A percentile compares a stretch with the other conserved stretches of the same genome.
phyloP scores from a whole-genome alignment of 1,140 invertebrate species.

The Neocloeon triangulifer region DNA sequence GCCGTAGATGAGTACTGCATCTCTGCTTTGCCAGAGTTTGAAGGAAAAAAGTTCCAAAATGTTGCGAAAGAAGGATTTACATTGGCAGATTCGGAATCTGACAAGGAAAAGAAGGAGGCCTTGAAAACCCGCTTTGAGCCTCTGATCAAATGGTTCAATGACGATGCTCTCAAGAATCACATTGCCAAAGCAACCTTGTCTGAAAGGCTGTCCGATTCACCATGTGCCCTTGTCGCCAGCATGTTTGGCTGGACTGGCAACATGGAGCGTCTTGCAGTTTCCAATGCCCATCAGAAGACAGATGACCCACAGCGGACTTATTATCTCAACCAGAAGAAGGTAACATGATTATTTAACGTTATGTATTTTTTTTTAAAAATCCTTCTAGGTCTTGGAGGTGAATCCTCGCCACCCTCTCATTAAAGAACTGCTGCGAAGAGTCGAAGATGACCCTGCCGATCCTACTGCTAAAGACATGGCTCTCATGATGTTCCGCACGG shows the following conservation, averaged over 20 bases:
- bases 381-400: constrained; percentile 89
- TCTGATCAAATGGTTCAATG: constrained; percentile 73
- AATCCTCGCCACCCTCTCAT: constrained; percentile 94
- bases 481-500: constrained; percentile 77
- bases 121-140: constrained; percentile 71
- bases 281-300: constrained; percentile 91
- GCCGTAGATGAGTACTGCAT: constrained; percentile 98
- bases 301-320: constrained; percentile 80
- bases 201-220: constrained; percentile 74
- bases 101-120: constrained; percentile 62
- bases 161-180: constrained; percentile 64
- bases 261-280: constrained; percentile 91
- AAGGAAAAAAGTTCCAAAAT: constrained; percentile 99
- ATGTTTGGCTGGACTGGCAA: constrained; percentile 98
- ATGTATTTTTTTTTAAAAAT: no score
- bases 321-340: constrained; percentile 92
- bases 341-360: no score
- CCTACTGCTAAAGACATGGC: constrained; percentile 68
- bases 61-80: constrained; percentile 95
- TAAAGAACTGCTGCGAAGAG: constrained; percentile 64
- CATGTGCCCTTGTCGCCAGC: constrained; percentile 89
- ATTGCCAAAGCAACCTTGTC: constrained; percentile 69
- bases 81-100: constrained; percentile 54
- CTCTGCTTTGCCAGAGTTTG: constrained; percentile 92
- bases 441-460: constrained; percentile 61